Evolutionary conservation across 2,113 vertebrate genomes (phyloP).

Genomic region (Neogale vison): DNA sequence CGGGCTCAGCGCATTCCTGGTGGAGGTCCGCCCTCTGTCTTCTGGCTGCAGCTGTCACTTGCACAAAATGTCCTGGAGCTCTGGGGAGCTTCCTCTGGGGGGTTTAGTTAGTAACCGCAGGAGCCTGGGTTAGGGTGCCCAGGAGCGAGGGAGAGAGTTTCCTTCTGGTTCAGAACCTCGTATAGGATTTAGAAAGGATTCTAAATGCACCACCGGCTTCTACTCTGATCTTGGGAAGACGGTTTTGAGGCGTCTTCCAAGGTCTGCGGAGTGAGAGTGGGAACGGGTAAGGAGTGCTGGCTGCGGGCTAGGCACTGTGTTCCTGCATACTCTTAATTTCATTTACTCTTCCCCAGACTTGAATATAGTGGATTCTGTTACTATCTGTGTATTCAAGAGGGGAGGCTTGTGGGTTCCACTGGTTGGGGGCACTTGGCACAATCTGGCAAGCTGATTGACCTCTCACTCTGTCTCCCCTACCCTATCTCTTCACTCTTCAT

Average conservation of each 20-base stretch:
- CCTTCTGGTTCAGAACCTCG: background rate
- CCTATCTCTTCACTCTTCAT: background rate
- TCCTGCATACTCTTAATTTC: background rate
- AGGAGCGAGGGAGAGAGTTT: background rate
- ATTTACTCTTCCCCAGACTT: background rate
- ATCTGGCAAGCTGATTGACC: background rate
- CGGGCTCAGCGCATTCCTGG: accelerated
- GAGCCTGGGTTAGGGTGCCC: background rate
- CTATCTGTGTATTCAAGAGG: background rate
- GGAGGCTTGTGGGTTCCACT: accelerated
- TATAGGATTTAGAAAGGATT: background rate
- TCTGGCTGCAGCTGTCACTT: background rate
- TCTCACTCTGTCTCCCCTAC: background rate
- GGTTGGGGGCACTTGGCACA: background rate
- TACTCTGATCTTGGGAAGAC: background rate
- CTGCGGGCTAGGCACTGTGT: background rate
- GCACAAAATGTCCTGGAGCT: background rate
- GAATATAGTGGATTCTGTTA: background rate
- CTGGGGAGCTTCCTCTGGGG: background rate
- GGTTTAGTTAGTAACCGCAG: background rate
- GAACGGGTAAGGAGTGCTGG: background rate
- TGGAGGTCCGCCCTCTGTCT: background rate
- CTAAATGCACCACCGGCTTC: background rate
- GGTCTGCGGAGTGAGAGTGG: background rate
- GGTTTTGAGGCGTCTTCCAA: background rate